Percentiles rank a stretch among this genome's conserved stretches.
Evolutionary conservation across 30 jellyfish, hydroid and myxozoan species (phyloP).

Genomic region (Cassiopea andromeda): DNA sequence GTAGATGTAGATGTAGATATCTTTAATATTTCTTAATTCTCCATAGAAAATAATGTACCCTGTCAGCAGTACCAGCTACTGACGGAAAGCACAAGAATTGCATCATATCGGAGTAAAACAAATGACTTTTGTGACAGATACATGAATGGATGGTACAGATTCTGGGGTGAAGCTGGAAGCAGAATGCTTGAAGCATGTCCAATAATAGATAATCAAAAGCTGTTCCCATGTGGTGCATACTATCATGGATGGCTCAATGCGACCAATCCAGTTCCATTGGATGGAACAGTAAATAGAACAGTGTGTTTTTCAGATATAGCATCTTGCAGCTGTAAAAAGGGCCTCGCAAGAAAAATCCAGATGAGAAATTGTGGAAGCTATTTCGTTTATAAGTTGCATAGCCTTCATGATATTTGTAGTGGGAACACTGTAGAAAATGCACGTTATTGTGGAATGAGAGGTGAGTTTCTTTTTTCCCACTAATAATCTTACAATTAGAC

Average conservation of each 20-base stretch:
- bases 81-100: slow-evolving; percentile 16
- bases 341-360: not conserved
- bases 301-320: slow-evolving; percentile 9
- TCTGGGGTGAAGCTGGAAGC: slow-evolving; percentile 29
- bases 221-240: slow-evolving; percentile 15
- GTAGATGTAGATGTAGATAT: no score
- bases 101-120: slow-evolving; percentile 1
- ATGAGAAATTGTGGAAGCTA: slow-evolving; percentile 19
- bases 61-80: slow-evolving; percentile 10
- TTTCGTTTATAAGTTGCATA: not conserved
- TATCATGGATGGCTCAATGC: slow-evolving; percentile 12
- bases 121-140: not conserved
- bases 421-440: not conserved
- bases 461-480: not conserved
- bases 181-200: slow-evolving; percentile 11
- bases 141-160: slow-evolving; percentile 9
- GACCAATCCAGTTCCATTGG: slow-evolving; percentile 19
- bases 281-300: slow-evolving; percentile 11
- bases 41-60: not conserved
- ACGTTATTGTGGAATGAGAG: slow-evolving; percentile 20
- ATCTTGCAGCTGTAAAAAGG: not conserved
- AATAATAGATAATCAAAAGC: not conserved
- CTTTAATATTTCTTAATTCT: not conserved
- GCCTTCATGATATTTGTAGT: not conserved
- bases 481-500: no score